These are phyloP conservation scores for Leptarthrus brevirostris DNA, from an alignment of 2,888 invertebrate genomes.

Conservation along the genomic window DNA sequence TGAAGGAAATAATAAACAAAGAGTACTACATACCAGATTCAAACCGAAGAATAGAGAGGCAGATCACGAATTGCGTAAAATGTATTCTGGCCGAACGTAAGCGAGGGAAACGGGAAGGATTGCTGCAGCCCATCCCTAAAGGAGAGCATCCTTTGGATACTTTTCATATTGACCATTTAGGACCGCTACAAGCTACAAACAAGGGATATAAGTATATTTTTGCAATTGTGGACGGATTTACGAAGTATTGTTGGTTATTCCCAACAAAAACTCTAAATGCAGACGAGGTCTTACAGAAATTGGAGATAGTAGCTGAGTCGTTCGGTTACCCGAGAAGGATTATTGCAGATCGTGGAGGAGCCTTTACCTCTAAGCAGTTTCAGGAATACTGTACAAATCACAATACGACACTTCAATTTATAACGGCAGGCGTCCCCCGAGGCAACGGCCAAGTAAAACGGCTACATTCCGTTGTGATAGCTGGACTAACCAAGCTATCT, in stretches of 20 bases:
- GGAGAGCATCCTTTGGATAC: too few species aligned
- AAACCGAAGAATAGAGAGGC: conserved; percentile 14
- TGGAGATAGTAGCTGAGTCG: conserved; percentile 49
- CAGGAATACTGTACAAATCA: too few species aligned
- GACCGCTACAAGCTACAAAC: conserved; percentile 57
- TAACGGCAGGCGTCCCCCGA: not conserved
- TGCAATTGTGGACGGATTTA: conserved; percentile 60
- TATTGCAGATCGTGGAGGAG: conserved; percentile 20
- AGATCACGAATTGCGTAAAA: conserved; percentile 32
- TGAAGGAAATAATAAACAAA: conserved; percentile 25
- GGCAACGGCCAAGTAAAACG: too few species aligned
- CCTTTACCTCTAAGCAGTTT: too few species aligned
- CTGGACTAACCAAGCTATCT: conserved; percentile 48
- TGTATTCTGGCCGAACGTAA: conserved; percentile 56
- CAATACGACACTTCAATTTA: too few species aligned
- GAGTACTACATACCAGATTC: conserved; percentile 10
- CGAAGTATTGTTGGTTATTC: conserved; percentile 58
- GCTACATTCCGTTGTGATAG: too few species aligned
- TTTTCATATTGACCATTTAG: conserved; percentile 61
- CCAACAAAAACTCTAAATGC: too few species aligned
- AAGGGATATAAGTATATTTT: conserved; percentile 60
- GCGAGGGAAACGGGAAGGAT: conserved; percentile 60
- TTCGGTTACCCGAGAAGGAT: conserved; percentile 52
- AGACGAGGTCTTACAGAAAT: conserved; percentile 50
- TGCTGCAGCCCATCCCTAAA: conserved; percentile 60